Evolutionary conservation across 2,888 invertebrate genomes (phyloP).

Genomic region (Eristalinus sepulchralis): DNA sequence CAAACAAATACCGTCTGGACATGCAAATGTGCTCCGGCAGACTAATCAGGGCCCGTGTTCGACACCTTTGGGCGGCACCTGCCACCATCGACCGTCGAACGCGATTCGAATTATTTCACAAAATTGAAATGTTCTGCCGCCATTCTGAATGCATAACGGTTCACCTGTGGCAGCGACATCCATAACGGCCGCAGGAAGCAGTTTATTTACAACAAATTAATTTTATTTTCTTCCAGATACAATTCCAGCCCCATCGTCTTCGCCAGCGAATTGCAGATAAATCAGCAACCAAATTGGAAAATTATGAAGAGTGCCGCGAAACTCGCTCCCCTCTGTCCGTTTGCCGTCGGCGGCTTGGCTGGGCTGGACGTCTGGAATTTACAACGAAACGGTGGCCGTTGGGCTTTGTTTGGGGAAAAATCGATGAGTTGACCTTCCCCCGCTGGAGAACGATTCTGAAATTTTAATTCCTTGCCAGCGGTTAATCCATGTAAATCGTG

Average conservation of each 20-base stretch:
- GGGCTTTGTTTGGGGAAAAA: slow-evolving; percentile 1
- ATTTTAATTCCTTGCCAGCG: slow-evolving; percentile 36
- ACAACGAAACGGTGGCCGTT: not conserved
- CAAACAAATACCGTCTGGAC: not conserved
- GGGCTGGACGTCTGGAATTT: not conserved
- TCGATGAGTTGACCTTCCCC: not conserved
- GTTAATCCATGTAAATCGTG: slow-evolving; percentile 62
- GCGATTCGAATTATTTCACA: not conserved
- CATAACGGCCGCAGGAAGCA: slow-evolving; percentile 18
- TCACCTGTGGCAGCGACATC: not conserved
- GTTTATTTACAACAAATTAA: slow-evolving; percentile 60
- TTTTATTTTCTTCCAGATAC: slow-evolving; percentile 20
- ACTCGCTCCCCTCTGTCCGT: not conserved
- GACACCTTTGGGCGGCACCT: slow-evolving; percentile 37
- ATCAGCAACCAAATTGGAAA: slow-evolving; percentile 62
- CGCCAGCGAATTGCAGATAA: slow-evolving; percentile 38
- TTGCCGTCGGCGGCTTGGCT: not conserved
- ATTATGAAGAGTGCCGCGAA: slow-evolving; percentile 42
- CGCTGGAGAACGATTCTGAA: not conserved
- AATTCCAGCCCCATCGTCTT: not conserved
- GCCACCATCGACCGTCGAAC: not conserved
- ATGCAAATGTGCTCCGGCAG: not conserved
- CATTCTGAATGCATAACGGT: slow-evolving; percentile 42
- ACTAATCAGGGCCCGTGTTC: not conserved
- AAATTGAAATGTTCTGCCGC: slow-evolving; percentile 51